Percentiles rank a stretch among this genome's conserved stretches.
phyloP scores from a whole-genome alignment of 53 echinoderm and acorn worm genomes.

The Echinometra lucunter region DNA sequence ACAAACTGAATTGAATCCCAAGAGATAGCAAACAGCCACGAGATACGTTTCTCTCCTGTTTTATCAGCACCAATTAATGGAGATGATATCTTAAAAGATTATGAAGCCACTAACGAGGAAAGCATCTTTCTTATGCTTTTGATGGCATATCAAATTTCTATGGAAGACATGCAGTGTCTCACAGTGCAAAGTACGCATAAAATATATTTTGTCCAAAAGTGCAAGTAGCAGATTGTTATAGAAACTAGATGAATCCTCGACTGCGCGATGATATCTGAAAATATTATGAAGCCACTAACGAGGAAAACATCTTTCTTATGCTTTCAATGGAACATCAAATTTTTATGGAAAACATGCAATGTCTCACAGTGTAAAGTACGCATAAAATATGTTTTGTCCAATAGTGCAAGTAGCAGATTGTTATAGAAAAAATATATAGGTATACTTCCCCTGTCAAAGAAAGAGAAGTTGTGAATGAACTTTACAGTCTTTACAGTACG shows the following conservation, averaged over 20 bases:
- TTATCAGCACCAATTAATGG: slow-evolving; percentile 1
- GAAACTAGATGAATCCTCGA: too few species aligned
- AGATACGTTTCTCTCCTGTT: neutral
- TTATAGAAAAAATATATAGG: neutral
- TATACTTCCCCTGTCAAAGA: too few species aligned
- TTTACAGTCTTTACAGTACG: too few species aligned
- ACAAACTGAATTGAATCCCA: neutral
- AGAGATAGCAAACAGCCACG: neutral
- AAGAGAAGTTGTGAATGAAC: too few species aligned
- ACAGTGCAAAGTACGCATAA: neutral
- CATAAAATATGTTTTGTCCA: neutral
- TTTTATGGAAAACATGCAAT: neutral
- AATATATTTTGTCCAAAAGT: neutral
- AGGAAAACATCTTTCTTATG: neutral
- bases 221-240: neutral
- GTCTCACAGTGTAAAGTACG: neutral
- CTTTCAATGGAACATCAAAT: neutral
- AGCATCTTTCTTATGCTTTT: neutral
- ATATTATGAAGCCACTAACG: slow-evolving; percentile 4
- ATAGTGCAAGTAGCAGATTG: neutral
- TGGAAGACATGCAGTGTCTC: neutral
- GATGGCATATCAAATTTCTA: neutral
- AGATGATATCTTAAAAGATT: neutral
- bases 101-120: slow-evolving; percentile 12
- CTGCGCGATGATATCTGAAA: neutral